Evolutionary conservation across 2,113 vertebrate genomes (phyloP).

Genomic region (Ciconia stormi): DNA sequence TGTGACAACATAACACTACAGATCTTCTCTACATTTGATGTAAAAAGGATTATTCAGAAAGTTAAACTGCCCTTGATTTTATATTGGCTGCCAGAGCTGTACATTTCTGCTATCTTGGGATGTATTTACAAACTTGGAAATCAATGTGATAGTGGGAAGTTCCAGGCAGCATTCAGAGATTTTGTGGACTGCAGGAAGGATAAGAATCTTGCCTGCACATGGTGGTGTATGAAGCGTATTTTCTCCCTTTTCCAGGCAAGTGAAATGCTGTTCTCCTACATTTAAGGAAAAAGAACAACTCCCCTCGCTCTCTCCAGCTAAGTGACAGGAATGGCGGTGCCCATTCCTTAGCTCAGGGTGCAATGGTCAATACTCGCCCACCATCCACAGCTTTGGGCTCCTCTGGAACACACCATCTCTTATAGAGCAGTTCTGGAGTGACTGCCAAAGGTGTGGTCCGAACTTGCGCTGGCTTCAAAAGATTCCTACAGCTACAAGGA

Average conservation of each 20-base stretch:
- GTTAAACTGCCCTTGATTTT: neutral
- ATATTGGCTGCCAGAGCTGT: neutral
- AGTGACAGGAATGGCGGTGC: neutral
- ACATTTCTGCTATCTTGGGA: neutral
- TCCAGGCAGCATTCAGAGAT: neutral
- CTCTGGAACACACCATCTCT: neutral
- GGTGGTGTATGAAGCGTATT: neutral
- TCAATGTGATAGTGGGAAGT: neutral
- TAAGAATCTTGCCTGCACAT: neutral
- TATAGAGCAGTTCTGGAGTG: neutral
- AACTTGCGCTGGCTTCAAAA: neutral
- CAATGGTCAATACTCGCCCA: neutral
- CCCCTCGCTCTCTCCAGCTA: neutral
- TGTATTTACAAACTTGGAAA: neutral
- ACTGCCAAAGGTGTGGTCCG: rapidly evolving
- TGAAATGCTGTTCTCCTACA: neutral
- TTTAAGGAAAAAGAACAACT: neutral
- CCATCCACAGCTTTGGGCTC: neutral
- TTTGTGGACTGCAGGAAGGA: neutral
- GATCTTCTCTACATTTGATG: neutral
- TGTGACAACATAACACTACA: neutral
- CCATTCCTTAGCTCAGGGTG: neutral
- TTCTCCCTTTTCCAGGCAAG: neutral
- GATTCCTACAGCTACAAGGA: neutral
- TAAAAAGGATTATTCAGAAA: neutral